These are phyloP conservation scores for Hylaeus volcanicus DNA, from an alignment of 1,140 invertebrate genomes.

Conservation along the genomic window DNA sequence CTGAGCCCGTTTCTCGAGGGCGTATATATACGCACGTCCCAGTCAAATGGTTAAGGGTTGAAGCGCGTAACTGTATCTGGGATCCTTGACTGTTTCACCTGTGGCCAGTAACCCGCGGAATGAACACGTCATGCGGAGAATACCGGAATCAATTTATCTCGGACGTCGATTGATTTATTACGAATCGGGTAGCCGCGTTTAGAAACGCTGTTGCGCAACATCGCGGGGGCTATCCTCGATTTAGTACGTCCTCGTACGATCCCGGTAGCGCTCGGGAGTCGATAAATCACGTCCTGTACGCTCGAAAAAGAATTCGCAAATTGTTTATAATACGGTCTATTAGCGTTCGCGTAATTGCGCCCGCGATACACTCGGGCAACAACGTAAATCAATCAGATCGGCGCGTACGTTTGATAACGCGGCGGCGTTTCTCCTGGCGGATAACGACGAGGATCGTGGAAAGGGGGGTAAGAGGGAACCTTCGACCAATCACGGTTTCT, in stretches of 20 bases:
- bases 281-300: constrained; percentile 16
- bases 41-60: background rate
- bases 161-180: constrained; percentile 54
- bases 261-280: background rate
- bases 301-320: constrained; percentile 19
- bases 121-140: constrained; percentile 33
- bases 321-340: constrained; percentile 59
- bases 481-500: background rate
- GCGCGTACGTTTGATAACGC: background rate
- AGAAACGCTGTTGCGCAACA: constrained; percentile 28
- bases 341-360: constrained; percentile 42
- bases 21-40: no score
- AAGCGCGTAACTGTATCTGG: background rate
- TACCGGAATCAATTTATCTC: constrained; percentile 49
- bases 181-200: constrained; percentile 23
- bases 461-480: background rate
- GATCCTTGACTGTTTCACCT: constrained; percentile 20
- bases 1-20: no score
- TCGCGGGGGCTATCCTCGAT: constrained; percentile 26
- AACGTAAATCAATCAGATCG: constrained; percentile 50
- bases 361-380: constrained; percentile 20
- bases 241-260: constrained; percentile 16
- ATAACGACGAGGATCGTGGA: constrained; percentile 5
- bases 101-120: constrained; percentile 8
- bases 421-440: background rate